These are phyloP conservation scores for Noctua pronuba DNA, from an alignment of 2,888 invertebrate genomes.

Conservation along the genomic window DNA sequence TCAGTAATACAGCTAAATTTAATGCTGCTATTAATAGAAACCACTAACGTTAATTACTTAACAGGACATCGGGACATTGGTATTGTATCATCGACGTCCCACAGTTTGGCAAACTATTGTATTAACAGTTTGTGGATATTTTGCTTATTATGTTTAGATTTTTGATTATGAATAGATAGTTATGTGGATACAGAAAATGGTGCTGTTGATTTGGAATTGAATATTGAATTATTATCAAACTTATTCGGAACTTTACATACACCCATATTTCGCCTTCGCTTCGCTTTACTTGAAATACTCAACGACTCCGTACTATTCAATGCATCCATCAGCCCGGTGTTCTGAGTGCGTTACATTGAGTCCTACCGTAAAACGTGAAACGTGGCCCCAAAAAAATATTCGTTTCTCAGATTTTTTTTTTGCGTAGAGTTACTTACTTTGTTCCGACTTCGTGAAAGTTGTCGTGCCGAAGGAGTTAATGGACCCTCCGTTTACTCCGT, in stretches of 20 bases:
- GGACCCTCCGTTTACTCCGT: too few relatives aligned
- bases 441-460: too few relatives aligned
- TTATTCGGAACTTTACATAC: neutral
- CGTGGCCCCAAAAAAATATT: too few relatives aligned
- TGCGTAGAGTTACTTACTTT: too few relatives aligned
- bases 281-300: too few relatives aligned
- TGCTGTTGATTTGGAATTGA: neutral
- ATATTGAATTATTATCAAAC: neutral
- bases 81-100: conserved; percentile 49
- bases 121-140: conserved; percentile 3
- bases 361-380: too few relatives aligned
- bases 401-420: too few relatives aligned
- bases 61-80: conserved; percentile 52
- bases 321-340: too few relatives aligned
- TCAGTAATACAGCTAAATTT: conserved; percentile 73
- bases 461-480: too few relatives aligned
- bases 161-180: neutral
- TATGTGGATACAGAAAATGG: neutral
- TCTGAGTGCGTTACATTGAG: too few relatives aligned
- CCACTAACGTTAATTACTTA: conserved; percentile 81
- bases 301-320: too few relatives aligned
- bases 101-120: conserved; percentile 22
- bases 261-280: too few relatives aligned
- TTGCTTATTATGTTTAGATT: neutral
- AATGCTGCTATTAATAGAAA: conserved; percentile 81